These are phyloP conservation scores for Crax fasciolata DNA, from an alignment of 2,797 vertebrate genomes.

Conservation along the genomic window DNA sequence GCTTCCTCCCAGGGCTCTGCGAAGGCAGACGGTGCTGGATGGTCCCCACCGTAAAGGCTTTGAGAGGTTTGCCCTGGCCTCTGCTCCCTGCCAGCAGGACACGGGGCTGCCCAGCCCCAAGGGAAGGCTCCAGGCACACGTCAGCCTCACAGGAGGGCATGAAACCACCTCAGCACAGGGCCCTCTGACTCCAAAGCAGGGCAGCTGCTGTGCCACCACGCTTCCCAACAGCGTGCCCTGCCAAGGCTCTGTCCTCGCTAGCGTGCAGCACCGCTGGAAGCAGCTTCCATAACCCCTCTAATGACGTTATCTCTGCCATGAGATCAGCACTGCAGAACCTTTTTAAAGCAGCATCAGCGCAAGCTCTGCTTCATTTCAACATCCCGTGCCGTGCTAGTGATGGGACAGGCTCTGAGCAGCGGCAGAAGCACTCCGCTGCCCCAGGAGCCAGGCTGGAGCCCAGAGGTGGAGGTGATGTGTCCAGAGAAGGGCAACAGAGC, in stretches of 20 bases:
- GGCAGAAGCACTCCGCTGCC: slow-evolving; percentile 13
- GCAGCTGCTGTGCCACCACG: neutral
- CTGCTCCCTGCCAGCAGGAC: neutral
- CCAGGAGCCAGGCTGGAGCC: neutral
- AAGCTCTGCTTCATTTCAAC: slow-evolving; percentile 39
- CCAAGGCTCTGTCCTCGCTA: neutral
- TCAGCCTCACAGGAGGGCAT: neutral
- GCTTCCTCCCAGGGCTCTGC: neutral
- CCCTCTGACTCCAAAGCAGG: neutral
- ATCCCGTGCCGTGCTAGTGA: neutral
- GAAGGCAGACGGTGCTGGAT: neutral
- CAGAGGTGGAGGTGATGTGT: neutral
- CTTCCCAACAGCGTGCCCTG: neutral
- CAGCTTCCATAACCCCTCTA: neutral
- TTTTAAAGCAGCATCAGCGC: neutral
- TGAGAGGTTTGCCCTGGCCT: neutral
- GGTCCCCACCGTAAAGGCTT: neutral
- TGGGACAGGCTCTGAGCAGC: neutral
- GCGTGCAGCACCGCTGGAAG: fast-evolving
- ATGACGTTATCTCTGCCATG: neutral
- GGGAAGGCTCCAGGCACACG: neutral
- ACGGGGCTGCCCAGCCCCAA: fast-evolving
- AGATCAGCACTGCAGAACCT: slow-evolving; percentile 5
- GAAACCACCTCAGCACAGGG: neutral
- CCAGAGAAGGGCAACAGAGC: no score